phyloP scores from a whole-genome alignment of 1,140 invertebrate species.

The Drosophila bocki region DNA sequence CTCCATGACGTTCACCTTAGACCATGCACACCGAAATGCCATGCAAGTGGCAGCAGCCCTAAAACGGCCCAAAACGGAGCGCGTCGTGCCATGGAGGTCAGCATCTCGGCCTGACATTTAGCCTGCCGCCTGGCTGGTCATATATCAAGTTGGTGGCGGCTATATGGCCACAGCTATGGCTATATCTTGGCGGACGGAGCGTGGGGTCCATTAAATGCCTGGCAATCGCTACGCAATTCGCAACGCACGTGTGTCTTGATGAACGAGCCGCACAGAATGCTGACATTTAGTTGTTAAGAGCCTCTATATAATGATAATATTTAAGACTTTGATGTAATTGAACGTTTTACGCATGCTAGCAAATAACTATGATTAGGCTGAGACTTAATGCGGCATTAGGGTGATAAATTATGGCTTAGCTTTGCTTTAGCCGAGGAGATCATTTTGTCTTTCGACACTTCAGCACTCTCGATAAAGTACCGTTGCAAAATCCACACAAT shows the following conservation, averaged over 20 bases:
- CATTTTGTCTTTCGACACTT: slow-evolving; percentile 22
- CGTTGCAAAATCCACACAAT: slow-evolving; percentile 29
- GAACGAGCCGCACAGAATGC: slow-evolving; percentile 53
- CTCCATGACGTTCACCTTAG: slow-evolving; percentile 36
- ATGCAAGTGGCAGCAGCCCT: slow-evolving; percentile 65
- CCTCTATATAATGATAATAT: slow-evolving; percentile 65
- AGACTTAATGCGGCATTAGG: slow-evolving; percentile 24
- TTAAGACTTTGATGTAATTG: slow-evolving; percentile 64
- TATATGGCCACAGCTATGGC: slow-evolving; percentile 14
- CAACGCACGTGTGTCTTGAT: slow-evolving; percentile 74
- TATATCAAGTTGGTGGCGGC: slow-evolving; percentile 32
- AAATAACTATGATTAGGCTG: slow-evolving; percentile 39
- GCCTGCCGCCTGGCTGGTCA: slow-evolving; percentile 40
- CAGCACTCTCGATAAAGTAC: slow-evolving; percentile 15
- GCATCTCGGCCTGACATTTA: slow-evolving; percentile 72
- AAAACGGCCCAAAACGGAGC: slow-evolving; percentile 68
- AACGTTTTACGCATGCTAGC: slow-evolving; percentile 56
- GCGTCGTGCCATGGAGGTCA: slow-evolving; percentile 73
- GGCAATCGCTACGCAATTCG: slow-evolving; percentile 66
- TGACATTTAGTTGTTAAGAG: slow-evolving; percentile 69
- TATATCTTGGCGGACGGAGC: slow-evolving; percentile 10
- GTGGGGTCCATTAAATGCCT: slow-evolving; percentile 31
- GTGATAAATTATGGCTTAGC: slow-evolving; percentile 20
- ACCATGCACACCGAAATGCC: slow-evolving; percentile 57
- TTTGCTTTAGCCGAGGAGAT: slow-evolving; percentile 2